Evolutionary conservation across 2,797 vertebrate species (phyloP).

Genomic region (Leptatherina wallacei): DNA sequence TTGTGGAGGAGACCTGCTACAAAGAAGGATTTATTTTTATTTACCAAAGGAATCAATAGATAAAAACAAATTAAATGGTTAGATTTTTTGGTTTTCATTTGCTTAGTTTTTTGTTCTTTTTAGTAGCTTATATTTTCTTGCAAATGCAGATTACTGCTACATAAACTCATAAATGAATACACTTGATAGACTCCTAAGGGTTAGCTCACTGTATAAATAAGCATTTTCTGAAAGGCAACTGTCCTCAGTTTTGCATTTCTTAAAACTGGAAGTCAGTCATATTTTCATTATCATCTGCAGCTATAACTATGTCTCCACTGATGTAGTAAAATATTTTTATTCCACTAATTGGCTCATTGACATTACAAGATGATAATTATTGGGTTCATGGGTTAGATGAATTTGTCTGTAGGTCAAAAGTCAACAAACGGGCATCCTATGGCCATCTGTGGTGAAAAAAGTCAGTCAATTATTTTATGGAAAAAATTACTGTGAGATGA

Average conservation of each 20-base stretch:
- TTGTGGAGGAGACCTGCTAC: not conserved
- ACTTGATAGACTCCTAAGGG: too few species aligned
- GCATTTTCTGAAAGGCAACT: slow-evolving; percentile 4
- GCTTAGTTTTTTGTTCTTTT: too few species aligned
- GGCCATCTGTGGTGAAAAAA: not conserved
- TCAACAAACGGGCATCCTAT: not conserved
- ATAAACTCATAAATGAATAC: too few species aligned
- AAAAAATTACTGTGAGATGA: not conserved
- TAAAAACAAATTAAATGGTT: too few species aligned
- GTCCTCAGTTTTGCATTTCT: not conserved
- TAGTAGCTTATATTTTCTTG: too few species aligned
- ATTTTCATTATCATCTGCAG: not conserved
- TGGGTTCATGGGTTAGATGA: not conserved
- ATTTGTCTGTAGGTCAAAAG: slow-evolving; percentile 5
- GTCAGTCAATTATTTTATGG: slow-evolving; percentile 1
- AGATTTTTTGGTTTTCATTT: too few species aligned
- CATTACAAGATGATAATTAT: slow-evolving; percentile 8
- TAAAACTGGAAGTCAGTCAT: not conserved
- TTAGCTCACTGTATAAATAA: not conserved
- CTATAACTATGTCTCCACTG: not conserved
- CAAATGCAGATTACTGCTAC: too few species aligned
- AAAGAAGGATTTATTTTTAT: too few species aligned
- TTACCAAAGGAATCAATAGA: too few species aligned
- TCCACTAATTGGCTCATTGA: not conserved
- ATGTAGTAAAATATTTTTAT: not conserved